A percentile compares a stretch with the other conserved stretches of the same genome.
Conservation (phyloP, 2,113 vertebrate genomes). For the Salvelinus sp. region DNA sequence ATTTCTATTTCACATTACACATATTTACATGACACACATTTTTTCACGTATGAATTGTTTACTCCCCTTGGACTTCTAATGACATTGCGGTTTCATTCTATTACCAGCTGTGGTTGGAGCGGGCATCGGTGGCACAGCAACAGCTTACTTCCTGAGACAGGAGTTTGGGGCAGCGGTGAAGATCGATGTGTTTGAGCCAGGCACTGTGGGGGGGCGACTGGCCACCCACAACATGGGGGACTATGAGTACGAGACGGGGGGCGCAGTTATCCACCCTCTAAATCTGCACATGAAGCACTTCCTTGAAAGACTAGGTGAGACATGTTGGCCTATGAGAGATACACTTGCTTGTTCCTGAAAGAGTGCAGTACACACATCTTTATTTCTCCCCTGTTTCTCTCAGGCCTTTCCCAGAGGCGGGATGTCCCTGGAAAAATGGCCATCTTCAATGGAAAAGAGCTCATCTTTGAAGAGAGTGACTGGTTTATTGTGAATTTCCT, state of each 20-base stretch:
- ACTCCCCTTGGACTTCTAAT: neutral
- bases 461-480: constrained; percentile 89
- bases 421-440: constrained; percentile 66
- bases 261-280: constrained; percentile 84
- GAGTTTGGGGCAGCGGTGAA: constrained; percentile 82
- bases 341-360: neutral
- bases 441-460: constrained; percentile 85
- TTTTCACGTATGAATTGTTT: no score
- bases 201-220: constrained; percentile 80
- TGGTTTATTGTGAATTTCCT: constrained; percentile 87
- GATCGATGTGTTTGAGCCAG: constrained; percentile 86
- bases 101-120: constrained; percentile 84
- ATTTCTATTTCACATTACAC: no score
- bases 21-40: no score
- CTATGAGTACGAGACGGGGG: constrained; percentile 82
- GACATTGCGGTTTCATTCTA: neutral
- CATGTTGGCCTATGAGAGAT: neutral
- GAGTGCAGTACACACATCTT: neutral
- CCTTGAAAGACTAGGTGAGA: constrained; percentile 67
- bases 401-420: constrained; percentile 74
- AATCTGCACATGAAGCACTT: constrained; percentile 96
- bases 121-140: constrained; percentile 85
- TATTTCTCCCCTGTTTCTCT: neutral
- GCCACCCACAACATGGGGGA: constrained; percentile 77
- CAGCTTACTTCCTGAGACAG: constrained; percentile 85